Evolutionary conservation across 2,888 invertebrate genomes (phyloP).

Genomic region (Dynastes tityus): DNA sequence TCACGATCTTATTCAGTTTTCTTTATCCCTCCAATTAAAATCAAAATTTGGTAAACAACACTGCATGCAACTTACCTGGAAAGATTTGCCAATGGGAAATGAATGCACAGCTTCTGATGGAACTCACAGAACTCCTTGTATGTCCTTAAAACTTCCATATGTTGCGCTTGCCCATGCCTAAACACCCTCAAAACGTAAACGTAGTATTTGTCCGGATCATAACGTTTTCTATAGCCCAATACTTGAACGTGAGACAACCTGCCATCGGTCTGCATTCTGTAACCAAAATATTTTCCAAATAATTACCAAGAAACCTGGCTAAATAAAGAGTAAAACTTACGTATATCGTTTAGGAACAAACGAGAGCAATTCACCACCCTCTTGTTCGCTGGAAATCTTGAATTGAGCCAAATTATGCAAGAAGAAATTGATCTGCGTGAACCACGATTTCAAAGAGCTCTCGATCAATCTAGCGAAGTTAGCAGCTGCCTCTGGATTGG

Average conservation of each 20-base stretch:
- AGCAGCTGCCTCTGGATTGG: constrained; percentile 97
- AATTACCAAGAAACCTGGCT: neutral
- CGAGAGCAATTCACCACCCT: constrained; percentile 85
- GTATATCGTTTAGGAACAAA: constrained; percentile 96
- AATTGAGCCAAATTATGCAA: constrained; percentile 96
- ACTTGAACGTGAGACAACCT: constrained; percentile 89
- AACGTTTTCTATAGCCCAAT: constrained; percentile 93
- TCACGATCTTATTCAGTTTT: no score
- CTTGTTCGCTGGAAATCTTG: constrained; percentile 91
- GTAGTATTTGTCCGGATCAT: constrained; percentile 98
- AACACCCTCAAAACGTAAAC: constrained; percentile 91
- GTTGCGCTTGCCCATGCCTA: constrained; percentile 88
- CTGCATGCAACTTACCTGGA: constrained; percentile 80
- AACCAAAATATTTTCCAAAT: constrained; percentile 51
- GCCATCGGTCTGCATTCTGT: constrained; percentile 91
- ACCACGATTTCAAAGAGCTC: constrained; percentile 92
- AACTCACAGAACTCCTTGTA: constrained; percentile 98
- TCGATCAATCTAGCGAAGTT: constrained; percentile 96
- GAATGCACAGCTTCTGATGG: constrained; percentile 92
- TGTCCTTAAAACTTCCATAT: constrained; percentile 91
- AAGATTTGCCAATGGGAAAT: constrained; percentile 92
- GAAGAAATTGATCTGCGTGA: constrained; percentile 98
- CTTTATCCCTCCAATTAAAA: no score
- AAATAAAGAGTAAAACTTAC: constrained; percentile 74
- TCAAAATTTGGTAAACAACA: neutral